phyloP scores from a whole-genome alignment of 2,888 invertebrate species.

The Orchesellides sinensis region DNA sequence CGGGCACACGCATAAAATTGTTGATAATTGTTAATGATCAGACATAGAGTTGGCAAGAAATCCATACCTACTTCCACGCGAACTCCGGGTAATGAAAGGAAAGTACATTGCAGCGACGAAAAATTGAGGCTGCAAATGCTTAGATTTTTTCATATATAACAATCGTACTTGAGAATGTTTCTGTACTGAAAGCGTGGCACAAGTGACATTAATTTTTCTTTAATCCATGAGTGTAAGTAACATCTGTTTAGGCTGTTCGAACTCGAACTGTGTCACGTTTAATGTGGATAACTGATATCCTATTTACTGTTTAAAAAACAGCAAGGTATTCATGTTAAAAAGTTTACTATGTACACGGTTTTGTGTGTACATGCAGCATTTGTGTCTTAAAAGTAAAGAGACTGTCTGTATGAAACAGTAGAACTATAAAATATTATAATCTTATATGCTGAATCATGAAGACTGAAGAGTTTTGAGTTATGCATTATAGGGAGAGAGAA shows the following conservation, averaged over 20 bases:
- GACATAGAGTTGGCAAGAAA: conserved; percentile 23
- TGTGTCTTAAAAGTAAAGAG: too few relatives aligned
- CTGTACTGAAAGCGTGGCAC: conserved; percentile 54
- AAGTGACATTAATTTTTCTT: conserved; percentile 62
- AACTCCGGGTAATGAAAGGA: neutral
- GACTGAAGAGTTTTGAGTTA: too few relatives aligned
- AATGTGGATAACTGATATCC: conserved; percentile 35
- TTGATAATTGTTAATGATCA: conserved; percentile 28
- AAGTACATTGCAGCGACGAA: neutral
- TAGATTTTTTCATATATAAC: neutral
- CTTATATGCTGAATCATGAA: too few relatives aligned
- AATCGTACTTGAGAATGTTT: conserved; percentile 42
- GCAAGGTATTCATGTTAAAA: too few relatives aligned
- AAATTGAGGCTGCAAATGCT: neutral
- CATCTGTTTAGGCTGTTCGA: conserved; percentile 43
- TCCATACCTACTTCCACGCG: too few relatives aligned
- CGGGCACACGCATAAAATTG: conserved; percentile 14
- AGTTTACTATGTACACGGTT: too few relatives aligned
- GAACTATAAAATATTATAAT: too few relatives aligned
- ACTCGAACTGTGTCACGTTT: conserved; percentile 36
- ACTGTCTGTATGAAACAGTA: too few relatives aligned
- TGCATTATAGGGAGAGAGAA: neutral
- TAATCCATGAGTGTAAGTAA: conserved; percentile 47
- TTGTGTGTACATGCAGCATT: too few relatives aligned
- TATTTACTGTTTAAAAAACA: too few relatives aligned